Percentiles rank a stretch among this genome's conserved stretches.
Conservation (phyloP, 64 coral and sea anemone genomes). For the Anthopleura sola region DNA sequence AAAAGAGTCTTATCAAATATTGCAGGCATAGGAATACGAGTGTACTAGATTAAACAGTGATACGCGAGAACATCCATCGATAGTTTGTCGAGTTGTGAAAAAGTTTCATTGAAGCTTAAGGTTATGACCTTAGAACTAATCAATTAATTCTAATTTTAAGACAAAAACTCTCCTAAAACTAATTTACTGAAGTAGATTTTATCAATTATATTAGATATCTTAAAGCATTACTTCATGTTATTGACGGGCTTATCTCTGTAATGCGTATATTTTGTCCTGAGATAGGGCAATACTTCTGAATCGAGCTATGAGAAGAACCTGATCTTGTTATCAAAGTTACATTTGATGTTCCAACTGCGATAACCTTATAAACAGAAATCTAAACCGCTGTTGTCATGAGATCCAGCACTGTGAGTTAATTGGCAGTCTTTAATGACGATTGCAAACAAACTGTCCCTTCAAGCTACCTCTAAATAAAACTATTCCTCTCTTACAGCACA, state of each 20-base stretch:
- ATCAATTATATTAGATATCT: background rate
- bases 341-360: background rate
- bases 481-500: background rate
- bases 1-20: background rate
- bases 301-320: background rate
- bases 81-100: background rate
- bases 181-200: background rate
- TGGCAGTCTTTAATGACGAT: constrained; percentile 5
- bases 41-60: background rate
- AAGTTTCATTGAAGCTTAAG: background rate
- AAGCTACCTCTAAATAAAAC: background rate
- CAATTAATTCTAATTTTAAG: constrained; percentile 2
- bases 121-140: background rate
- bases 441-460: background rate
- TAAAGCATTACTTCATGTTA: background rate
- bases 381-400: background rate
- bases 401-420: background rate
- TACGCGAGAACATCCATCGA: background rate
- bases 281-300: background rate
- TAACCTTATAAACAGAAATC: background rate
- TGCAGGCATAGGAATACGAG: background rate
- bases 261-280: background rate
- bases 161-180: background rate
- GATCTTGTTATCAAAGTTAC: background rate
- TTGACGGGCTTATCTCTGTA: background rate